A percentile compares a stretch with the other conserved stretches of the same genome.
Conservation (phyloP, 2,797 vertebrate genomes). For the Phrynocephalus forsythii region DNA sequence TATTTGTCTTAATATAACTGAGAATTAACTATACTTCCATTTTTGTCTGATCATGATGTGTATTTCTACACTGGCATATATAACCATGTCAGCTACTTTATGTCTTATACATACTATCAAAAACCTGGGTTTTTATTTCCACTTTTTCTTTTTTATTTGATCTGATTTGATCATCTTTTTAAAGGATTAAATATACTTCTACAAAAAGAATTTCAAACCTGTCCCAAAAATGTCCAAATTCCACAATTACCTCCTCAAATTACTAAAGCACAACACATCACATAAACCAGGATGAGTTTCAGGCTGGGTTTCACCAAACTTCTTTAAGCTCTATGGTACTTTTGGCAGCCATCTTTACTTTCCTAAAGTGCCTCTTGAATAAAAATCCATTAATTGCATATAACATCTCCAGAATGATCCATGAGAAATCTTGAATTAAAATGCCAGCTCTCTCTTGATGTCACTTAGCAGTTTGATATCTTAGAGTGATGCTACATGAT, state of each 20-base stretch:
- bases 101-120: slow-evolving; percentile 7
- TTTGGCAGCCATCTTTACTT: not conserved
- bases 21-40: slow-evolving; percentile 26
- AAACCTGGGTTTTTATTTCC: not conserved
- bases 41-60: slow-evolving; percentile 2
- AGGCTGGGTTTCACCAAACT: not conserved
- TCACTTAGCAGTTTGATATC: not conserved
- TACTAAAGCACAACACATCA: not conserved
- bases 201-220: not conserved
- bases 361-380: not conserved
- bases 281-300: not conserved
- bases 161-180: slow-evolving; percentile 12
- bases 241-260: not conserved
- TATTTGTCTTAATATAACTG: not conserved
- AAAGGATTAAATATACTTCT: not conserved
- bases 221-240: not conserved
- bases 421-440: not conserved
- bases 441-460: not conserved
- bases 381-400: too few relatives aligned
- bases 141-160: not conserved
- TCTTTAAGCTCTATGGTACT: not conserved
- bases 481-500: not conserved
- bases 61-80: slow-evolving; percentile 11
- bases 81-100: slow-evolving; percentile 10
- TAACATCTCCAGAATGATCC: not conserved